phyloP scores from a whole-genome alignment of 2,797 vertebrate genomes.

The Dryobates pubescens region DNA sequence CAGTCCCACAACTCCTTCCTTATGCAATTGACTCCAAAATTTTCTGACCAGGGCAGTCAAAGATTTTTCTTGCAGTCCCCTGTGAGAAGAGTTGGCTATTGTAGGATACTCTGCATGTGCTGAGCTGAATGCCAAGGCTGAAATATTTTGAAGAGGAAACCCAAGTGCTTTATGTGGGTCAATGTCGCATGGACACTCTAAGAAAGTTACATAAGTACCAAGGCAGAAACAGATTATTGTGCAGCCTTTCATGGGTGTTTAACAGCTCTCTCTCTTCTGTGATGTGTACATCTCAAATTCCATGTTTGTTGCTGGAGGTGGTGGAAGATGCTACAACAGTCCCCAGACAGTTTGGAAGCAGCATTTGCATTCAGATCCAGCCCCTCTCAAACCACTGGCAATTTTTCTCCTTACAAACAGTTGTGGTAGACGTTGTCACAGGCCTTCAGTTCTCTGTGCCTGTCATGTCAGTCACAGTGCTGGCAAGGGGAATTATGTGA shows the following conservation, averaged over 20 bases:
- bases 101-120: neutral
- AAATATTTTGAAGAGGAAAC: neutral
- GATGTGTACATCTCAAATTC: neutral
- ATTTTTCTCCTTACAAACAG: neutral
- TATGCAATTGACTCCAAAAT: neutral
- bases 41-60: neutral
- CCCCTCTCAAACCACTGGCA: neutral
- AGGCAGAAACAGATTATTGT: neutral
- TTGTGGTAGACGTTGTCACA: neutral
- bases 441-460: neutral
- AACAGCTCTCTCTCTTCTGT: neutral
- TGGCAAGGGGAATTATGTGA: neutral
- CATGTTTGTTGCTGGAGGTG: neutral
- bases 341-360: neutral
- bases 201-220: slow-evolving; percentile 36
- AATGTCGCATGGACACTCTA: slow-evolving; percentile 6
- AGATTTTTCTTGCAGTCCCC: neutral
- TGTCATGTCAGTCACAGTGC: neutral
- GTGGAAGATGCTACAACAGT: neutral
- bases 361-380: neutral
- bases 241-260: neutral
- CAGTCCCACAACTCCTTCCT: neutral
- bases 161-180: slow-evolving; percentile 51
- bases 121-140: neutral
- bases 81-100: neutral